Evolutionary conservation across 2,797 vertebrate species (phyloP).

Genomic region (Myoxocephalus aenaeus): DNA sequence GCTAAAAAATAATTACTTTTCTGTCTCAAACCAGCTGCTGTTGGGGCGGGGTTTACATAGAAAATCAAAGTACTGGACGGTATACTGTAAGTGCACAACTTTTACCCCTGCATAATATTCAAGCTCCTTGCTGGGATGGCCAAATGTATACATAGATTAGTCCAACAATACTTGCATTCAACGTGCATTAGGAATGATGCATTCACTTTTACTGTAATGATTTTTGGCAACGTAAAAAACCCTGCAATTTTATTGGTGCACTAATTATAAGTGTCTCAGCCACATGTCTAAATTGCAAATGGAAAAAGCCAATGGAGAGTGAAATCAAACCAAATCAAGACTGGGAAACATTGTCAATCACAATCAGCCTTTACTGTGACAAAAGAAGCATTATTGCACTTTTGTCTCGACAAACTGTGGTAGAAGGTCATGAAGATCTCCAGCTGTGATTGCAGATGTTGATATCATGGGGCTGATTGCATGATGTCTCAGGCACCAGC

Average conservation of each 20-base stretch:
- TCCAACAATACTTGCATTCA: background rate
- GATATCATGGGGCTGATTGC: constrained; percentile 69
- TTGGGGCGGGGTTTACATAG: background rate
- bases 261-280: constrained; percentile 30
- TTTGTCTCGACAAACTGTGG: constrained; percentile 57
- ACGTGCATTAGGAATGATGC: background rate
- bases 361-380: constrained; percentile 57
- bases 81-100: background rate
- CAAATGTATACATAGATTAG: background rate
- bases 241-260: background rate
- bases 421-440: constrained; percentile 52
- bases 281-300: constrained; percentile 10
- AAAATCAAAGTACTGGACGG: background rate
- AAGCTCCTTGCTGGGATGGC: background rate
- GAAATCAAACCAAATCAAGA: constrained; percentile 72
- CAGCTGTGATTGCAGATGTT: constrained; percentile 74
- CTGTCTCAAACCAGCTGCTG: background rate
- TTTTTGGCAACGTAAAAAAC: background rate
- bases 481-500: constrained; percentile 56
- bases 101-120: background rate
- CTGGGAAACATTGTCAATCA: constrained; percentile 23
- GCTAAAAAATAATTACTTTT: constrained; percentile 24
- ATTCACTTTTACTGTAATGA: background rate
- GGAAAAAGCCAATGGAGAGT: constrained; percentile 8
- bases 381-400: constrained; percentile 27